Percentiles rank a stretch among this genome's conserved stretches.
phyloP scores from a whole-genome alignment of 1,140 invertebrate genomes.

The Pseudomyrmex pallidus region DNA sequence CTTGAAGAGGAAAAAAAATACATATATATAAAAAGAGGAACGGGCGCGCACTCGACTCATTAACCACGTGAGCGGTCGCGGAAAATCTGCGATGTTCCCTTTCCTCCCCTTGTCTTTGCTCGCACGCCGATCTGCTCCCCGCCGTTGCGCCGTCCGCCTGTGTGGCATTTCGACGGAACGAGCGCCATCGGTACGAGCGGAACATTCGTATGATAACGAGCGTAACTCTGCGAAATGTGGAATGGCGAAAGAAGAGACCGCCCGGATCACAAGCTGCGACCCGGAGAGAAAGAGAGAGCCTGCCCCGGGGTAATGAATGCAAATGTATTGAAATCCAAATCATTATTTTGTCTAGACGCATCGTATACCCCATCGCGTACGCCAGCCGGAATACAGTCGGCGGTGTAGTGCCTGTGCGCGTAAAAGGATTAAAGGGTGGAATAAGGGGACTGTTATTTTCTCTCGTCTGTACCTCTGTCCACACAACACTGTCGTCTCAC shows the following conservation, averaged over 20 bases:
- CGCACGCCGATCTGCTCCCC: constrained; percentile 29
- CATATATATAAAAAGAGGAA: neutral
- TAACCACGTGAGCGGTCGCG: constrained; percentile 8
- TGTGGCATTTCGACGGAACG: constrained; percentile 69
- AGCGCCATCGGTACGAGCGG: constrained; percentile 65
- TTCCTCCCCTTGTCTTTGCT: neutral
- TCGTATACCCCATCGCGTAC: constrained; percentile 80
- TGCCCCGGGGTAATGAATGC: constrained; percentile 77
- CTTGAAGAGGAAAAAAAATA: neutral
- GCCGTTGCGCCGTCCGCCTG: constrained; percentile 40
- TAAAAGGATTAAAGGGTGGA: constrained; percentile 62
- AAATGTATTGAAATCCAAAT: constrained; percentile 84
- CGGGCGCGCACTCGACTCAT: neutral
- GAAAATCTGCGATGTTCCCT: constrained; percentile 18
- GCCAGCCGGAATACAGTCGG: constrained; percentile 22
- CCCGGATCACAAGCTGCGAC: constrained; percentile 14
- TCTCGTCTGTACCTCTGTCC: constrained; percentile 55
- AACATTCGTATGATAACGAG: constrained; percentile 80
- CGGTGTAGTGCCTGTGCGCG: neutral
- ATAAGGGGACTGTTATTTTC: constrained; percentile 61
- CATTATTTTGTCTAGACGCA: constrained; percentile 85
- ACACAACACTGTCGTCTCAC: constrained; percentile 19
- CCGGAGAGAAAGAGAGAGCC: constrained; percentile 7
- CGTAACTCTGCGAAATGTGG: constrained; percentile 73
- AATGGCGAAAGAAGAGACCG: constrained; percentile 59